Percentiles rank a stretch among this genome's conserved stretches.
phyloP scores from a whole-genome alignment of 1,140 invertebrate genomes.

The Orchestia grillus region DNA sequence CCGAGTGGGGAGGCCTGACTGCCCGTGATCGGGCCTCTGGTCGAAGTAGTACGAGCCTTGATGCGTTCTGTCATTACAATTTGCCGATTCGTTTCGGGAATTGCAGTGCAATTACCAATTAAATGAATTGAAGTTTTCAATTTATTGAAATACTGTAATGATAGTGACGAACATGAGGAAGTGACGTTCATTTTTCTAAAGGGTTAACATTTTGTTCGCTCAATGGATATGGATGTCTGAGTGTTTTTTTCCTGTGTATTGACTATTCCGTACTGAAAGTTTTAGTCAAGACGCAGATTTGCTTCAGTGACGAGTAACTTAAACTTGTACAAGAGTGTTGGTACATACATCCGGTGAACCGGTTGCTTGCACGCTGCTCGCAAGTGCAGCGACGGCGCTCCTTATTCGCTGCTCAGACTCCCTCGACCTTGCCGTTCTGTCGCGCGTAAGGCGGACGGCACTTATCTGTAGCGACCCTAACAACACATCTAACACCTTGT shows the following conservation, averaged over 20 bases:
- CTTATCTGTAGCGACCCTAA: background rate
- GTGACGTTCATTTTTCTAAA: background rate
- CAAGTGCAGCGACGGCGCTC: background rate
- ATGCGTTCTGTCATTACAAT: too few relatives aligned
- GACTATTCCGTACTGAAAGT: background rate
- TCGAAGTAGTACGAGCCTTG: too few relatives aligned
- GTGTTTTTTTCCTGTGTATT: background rate
- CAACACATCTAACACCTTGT: slow-evolving; percentile 7
- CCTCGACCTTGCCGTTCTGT: background rate
- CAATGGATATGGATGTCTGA: background rate
- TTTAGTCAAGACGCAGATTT: background rate
- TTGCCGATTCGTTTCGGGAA: too few relatives aligned
- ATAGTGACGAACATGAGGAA: too few relatives aligned
- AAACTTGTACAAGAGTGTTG: background rate
- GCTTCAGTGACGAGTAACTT: background rate
- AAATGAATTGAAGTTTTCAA: too few relatives aligned
- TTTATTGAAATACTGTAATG: too few relatives aligned
- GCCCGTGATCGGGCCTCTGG: too few relatives aligned
- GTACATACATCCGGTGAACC: background rate
- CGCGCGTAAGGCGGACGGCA: background rate
- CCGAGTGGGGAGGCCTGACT: too few relatives aligned
- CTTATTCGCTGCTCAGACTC: background rate
- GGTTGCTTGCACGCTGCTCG: background rate
- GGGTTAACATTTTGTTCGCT: background rate
- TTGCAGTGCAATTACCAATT: too few relatives aligned